Percentiles rank a stretch among this genome's conserved stretches.
Conservation (phyloP, 2,888 invertebrate genomes). For the Odontomyia ornata region DNA sequence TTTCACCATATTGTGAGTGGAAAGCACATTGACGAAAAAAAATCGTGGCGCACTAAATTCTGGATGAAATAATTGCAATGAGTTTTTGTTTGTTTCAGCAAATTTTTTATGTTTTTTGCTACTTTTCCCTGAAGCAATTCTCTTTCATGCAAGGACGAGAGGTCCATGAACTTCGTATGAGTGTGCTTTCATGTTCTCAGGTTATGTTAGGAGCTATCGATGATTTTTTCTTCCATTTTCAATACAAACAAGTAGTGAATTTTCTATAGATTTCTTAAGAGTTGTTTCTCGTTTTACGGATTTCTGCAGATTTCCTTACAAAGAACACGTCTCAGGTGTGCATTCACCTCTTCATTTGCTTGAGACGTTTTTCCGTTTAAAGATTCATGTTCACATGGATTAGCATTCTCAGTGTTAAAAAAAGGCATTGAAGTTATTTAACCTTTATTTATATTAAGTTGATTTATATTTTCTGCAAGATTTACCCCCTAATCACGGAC, state of each 20-base stretch:
- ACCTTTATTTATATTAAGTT: too few relatives aligned
- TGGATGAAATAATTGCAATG: constrained; percentile 27
- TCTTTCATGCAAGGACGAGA: neutral
- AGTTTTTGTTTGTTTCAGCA: constrained; percentile 11
- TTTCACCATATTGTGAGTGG: neutral
- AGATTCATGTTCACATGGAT: too few relatives aligned
- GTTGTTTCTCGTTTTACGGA: neutral
- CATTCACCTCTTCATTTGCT: neutral
- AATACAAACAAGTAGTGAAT: neutral
- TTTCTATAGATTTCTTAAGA: neutral
- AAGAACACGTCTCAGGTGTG: neutral
- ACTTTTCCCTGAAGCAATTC: neutral
- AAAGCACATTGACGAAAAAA: constrained; percentile 26
- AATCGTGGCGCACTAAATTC: constrained; percentile 22
- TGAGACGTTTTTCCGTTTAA: too few relatives aligned
- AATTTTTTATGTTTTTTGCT: too few relatives aligned
- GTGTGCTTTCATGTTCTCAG: neutral
- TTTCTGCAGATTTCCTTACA: neutral
- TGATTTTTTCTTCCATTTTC: neutral
- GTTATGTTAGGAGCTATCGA: neutral
- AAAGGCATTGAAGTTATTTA: too few relatives aligned
- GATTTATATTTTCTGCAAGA: too few relatives aligned
- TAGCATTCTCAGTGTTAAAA: too few relatives aligned
- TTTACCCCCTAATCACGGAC: too few relatives aligned
- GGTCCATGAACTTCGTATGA: constrained; percentile 12